Evolutionary conservation across 2,113 vertebrate species (phyloP), one percentile per base, ranked within the genome.

Genomic region (Pampusana beccarii): DNA sequence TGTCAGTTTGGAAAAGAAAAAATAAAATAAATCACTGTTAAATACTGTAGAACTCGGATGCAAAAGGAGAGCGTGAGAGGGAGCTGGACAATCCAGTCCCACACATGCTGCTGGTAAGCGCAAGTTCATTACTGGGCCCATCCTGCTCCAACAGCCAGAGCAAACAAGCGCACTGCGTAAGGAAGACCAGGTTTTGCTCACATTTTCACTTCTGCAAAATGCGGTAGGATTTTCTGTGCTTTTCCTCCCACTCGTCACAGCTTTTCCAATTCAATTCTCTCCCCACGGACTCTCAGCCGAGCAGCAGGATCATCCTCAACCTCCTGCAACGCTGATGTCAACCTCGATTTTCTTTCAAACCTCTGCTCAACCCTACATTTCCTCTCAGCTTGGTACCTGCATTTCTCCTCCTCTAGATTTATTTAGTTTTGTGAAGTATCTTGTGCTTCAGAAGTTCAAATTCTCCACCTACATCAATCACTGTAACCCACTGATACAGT

Each of bases 31-130:
- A 36, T 5, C 44, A 73, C 83, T 58, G 79, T 65, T 82, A 2
- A 60, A n/a, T 4, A 24, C 67, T 15, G 8, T 38, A 34, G 33
- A 44, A 26, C 3, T 67, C 33, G 0, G 33, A 50, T 28, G 17
- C 38, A 21, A 64, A 31, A 24, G 1, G 9, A 40, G 36, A 51
- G 42, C 7, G 1, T 1, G 10, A 33, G 14, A 19, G n/a, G 44
- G 11, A 56, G 20, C 26, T 0, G 8, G 44, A 11, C 1, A 2
- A 28, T 40, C 53, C 60, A 42, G 84, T 24, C 51, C 33, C 64
- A n/a, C 40, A 10, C 42, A 19, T 7, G 23, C 19, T 38, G 46
- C 86, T 15, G 23, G 0, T 1, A 5, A n/a, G 17, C 1, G 2
- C 24, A 9, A 13, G n/a, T 23, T 64, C 67, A 7, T 24, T 25